Evolutionary conservation across 2,888 invertebrate species (phyloP).

Genomic region (Eupithecia inturbata): DNA sequence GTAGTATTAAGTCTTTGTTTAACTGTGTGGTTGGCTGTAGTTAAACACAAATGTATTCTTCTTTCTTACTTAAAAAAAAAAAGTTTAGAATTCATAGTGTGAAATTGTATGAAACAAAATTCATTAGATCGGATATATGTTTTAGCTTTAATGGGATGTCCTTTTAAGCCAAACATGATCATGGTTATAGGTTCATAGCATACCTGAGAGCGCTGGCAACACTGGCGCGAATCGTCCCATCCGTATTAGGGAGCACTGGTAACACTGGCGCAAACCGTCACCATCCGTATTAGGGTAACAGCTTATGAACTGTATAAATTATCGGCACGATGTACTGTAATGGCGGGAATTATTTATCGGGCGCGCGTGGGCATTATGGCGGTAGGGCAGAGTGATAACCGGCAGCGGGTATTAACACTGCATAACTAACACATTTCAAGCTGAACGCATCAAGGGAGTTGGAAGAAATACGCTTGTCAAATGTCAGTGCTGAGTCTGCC

Average conservation of each 20-base stretch:
- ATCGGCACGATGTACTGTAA: constrained; percentile 66
- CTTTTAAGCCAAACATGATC: not conserved
- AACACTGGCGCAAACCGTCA: constrained; percentile 5
- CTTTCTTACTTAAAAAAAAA: too few species aligned
- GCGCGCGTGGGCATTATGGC: constrained; percentile 61
- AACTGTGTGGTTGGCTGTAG: too few species aligned
- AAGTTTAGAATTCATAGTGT: too few species aligned
- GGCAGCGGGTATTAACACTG: constrained; percentile 38
- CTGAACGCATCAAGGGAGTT: too few species aligned
- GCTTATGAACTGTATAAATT: constrained; percentile 67
- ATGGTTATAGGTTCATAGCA: not conserved
- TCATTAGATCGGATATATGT: not conserved
- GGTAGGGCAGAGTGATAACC: constrained; percentile 31
- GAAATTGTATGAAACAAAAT: too few species aligned
- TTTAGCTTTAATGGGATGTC: not conserved
- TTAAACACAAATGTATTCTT: too few species aligned
- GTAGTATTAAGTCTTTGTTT: too few species aligned
- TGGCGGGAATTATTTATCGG: constrained; percentile 75
- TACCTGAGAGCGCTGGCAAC: not conserved
- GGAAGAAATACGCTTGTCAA: too few species aligned
- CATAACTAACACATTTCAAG: too few species aligned
- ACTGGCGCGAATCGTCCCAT: constrained; percentile 1
- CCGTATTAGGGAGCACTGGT: constrained; percentile 37
- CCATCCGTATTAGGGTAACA: constrained; percentile 50
- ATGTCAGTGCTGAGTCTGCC: too few species aligned